Evolutionary conservation across 2,113 vertebrate species (phyloP).

Genomic region (Ameiurus melas): DNA sequence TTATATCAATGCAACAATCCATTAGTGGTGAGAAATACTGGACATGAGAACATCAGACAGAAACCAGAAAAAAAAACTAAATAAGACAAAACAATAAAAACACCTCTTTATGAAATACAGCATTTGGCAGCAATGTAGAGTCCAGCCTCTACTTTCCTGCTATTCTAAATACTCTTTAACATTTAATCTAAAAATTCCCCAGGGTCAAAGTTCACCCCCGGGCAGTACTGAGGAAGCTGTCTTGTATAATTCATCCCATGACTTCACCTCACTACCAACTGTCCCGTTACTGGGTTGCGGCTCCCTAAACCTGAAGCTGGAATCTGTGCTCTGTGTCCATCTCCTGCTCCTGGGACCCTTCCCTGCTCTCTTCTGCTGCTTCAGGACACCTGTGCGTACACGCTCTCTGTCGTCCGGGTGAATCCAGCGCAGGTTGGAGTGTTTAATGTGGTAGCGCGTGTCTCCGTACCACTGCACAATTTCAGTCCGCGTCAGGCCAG

Average conservation of each 20-base stretch:
- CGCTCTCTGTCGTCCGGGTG: conserved; percentile 50
- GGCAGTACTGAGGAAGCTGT: conserved; percentile 38
- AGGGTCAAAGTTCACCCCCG: conserved; percentile 47
- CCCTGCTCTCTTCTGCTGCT: conserved; percentile 41
- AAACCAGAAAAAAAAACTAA: background rate
- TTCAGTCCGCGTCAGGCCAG: conserved; percentile 66
- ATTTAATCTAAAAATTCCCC: conserved; percentile 6
- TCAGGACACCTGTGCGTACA: conserved; percentile 40
- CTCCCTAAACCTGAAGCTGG: conserved; percentile 7
- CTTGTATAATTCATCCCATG: conserved; percentile 34
- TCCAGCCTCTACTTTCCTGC: conserved; percentile 50
- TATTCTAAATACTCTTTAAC: conserved; percentile 42
- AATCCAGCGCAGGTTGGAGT: conserved; percentile 76
- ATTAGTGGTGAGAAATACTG: conserved; percentile 34
- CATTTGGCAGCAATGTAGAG: conserved; percentile 52
- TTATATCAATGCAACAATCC: conserved; percentile 33
- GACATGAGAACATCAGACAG: conserved; percentile 19
- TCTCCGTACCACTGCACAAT: conserved; percentile 83
- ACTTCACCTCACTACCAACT: background rate
- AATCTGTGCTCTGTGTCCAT: conserved; percentile 7
- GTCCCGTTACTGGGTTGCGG: conserved; percentile 29
- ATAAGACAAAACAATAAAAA: background rate
- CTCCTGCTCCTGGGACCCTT: background rate
- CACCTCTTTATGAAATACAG: conserved; percentile 40
- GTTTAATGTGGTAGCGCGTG: conserved; percentile 80